Conservation (phyloP, 2,888 invertebrate genomes). For the Caenorhabditis becei region DNA sequence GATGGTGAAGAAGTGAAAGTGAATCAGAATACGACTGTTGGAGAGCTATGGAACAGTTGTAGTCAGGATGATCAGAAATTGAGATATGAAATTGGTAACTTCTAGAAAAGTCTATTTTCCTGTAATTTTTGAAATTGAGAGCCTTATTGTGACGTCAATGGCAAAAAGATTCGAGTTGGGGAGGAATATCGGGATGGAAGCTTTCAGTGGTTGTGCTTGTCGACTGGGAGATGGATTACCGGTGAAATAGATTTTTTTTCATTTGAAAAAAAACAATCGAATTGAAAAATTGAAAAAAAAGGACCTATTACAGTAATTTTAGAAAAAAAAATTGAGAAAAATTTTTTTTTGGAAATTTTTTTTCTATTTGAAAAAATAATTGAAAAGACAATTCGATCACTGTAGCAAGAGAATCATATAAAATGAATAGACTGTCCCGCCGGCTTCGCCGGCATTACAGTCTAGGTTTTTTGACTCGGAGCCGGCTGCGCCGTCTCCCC, state of each 20-base stretch:
- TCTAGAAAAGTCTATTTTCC: conserved; percentile 13
- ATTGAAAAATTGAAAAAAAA: too few relatives aligned
- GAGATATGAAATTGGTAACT: conserved; percentile 76
- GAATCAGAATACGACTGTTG: conserved; percentile 73
- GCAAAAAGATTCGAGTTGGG: conserved; percentile 68
- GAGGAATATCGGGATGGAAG: conserved; percentile 74
- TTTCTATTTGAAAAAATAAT: too few relatives aligned
- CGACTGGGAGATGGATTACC: conserved; percentile 79
- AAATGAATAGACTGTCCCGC: too few relatives aligned
- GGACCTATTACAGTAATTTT: too few relatives aligned
- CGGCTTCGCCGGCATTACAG: too few relatives aligned
- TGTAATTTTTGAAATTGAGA: too few relatives aligned
- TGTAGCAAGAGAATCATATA: too few relatives aligned
- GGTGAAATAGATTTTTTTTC: conserved; percentile 58
- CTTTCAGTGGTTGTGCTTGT: conserved; percentile 79
- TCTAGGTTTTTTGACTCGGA: too few relatives aligned
- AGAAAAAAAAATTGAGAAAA: too few relatives aligned
- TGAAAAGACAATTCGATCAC: too few relatives aligned
- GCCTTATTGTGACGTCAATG: conserved; percentile 73
- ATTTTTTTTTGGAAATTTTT: background rate
- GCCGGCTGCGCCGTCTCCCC: too few relatives aligned
- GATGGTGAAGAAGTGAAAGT: conserved; percentile 56
- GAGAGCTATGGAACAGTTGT: conserved; percentile 74
- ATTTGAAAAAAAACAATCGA: background rate
- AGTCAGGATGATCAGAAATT: conserved; percentile 54